Evolutionary conservation across 2,113 vertebrate genomes (phyloP), one percentile per base, ranked within the genome.

Genomic region (Corythoichthys intestinalis): DNA sequence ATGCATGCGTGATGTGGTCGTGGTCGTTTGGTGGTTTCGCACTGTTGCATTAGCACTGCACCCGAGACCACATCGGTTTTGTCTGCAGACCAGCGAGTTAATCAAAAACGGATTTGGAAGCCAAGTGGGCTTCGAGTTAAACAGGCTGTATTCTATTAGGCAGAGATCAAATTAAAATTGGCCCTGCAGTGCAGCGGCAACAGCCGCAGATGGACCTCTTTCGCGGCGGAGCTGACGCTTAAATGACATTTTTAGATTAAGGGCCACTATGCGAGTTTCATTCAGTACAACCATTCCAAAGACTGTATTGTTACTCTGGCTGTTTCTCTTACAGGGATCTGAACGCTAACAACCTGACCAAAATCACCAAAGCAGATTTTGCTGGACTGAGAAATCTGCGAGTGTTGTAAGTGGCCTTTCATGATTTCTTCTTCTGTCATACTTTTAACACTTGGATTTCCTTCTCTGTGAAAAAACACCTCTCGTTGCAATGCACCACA

Each of bases 341-440:
- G 92, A 98, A 99, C 88, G 95, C 94, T 82, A 99, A 99, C 92
- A 99, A 99, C 90, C 94, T 99, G 91, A 99, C 97, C 69, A 94
- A 96, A 92, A 95, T 99, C 84, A 94, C 94, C 70, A 99, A 98
- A 89, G 93, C 94, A 0, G 97, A 98, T 86, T 98, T 99, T 86
- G 92, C 95, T 77, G 96, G 97, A 80, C 91, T 99, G 66, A 92
- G 94, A 78, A 93, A 99, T 74, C 94, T 99, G 76, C 91, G 97
- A 89, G 95, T 99, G 80, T 91, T 99, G 97, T 99, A 93, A 98
- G 97, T 98, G 80, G 48, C 64, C 63, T 75, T 64, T 12, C 38
- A 5, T n/a, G 0, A 58, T 46, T 20, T 7, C 20, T 50, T 53
- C 35, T 48, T 9, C 52, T 17, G 28, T 14, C 20, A 13, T 8